phyloP scores from a whole-genome alignment of 2,113 vertebrate genomes.

The Oreochromis niloticus region DNA sequence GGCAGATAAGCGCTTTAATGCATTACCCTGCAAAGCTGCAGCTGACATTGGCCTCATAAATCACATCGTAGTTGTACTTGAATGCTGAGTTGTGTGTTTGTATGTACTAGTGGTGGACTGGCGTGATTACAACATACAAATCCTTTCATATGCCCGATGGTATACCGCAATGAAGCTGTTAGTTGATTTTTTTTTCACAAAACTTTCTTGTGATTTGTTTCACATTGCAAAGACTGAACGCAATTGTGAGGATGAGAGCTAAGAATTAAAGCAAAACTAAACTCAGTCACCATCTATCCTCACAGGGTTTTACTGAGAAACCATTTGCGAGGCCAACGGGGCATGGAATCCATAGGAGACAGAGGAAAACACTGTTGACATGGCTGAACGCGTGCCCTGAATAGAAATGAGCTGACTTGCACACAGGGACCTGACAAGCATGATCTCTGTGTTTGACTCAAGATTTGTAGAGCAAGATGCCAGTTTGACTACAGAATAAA shows the following conservation, averaged over 20 bases:
- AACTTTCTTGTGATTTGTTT: constrained; percentile 50
- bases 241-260: not conserved
- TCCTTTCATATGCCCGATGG: not conserved
- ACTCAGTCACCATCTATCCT: not conserved
- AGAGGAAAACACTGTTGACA: not conserved
- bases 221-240: not conserved
- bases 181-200: constrained; percentile 18
- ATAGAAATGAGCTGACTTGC: constrained; percentile 9
- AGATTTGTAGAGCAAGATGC: not conserved
- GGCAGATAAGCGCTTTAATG: constrained; percentile 68
- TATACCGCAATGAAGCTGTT: constrained; percentile 1
- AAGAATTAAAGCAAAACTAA: constrained; percentile 4
- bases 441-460: not conserved
- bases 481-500: not conserved
- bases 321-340: not conserved
- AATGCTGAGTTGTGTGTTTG: constrained; percentile 25
- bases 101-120: not conserved
- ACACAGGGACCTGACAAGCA: not conserved
- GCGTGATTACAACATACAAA: not conserved
- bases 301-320: not conserved
- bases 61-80: constrained; percentile 41
- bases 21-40: constrained; percentile 56
- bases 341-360: not conserved
- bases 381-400: not conserved
- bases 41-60: constrained; percentile 59